These are phyloP conservation scores for Plemyria rubiginata DNA, from an alignment of 2,888 invertebrate genomes.

Conservation along the genomic window DNA sequence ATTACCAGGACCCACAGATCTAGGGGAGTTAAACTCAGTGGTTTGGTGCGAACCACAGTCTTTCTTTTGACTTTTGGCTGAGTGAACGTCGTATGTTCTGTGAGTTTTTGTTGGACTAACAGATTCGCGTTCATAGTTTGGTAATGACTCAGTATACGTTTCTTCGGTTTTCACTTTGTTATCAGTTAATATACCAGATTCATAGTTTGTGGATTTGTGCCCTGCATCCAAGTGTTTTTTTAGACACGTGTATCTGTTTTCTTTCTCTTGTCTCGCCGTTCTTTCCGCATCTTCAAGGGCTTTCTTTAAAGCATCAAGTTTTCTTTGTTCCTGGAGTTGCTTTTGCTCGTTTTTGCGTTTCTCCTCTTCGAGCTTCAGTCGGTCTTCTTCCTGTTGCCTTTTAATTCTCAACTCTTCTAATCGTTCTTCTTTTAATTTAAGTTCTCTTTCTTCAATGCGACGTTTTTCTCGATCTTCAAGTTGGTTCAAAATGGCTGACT, in stretches of 20 bases:
- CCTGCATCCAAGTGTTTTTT: conserved; percentile 56
- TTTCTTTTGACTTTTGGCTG: conserved; percentile 73
- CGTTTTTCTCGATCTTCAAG: conserved; percentile 92
- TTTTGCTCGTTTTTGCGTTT: conserved; percentile 87
- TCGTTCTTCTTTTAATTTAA: conserved; percentile 89
- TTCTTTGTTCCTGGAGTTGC: conserved; percentile 88
- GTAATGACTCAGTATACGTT: conserved; percentile 46
- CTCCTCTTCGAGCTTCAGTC: conserved; percentile 89
- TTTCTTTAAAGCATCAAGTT: conserved; percentile 90
- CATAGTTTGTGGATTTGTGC: conserved; percentile 16
- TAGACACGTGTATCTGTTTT: conserved; percentile 73
- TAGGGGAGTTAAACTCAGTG: conserved; percentile 74
- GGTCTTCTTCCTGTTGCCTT: conserved; percentile 89
- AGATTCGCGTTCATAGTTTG: conserved; percentile 55
- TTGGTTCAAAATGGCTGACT: conserved; percentile 93
- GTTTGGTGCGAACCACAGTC: conserved; percentile 71
- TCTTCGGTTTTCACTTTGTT: conserved; percentile 56
- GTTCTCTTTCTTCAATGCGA: conserved; percentile 91
- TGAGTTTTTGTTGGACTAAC: conserved; percentile 72
- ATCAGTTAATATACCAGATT: conserved; percentile 47
- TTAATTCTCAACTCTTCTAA: conserved; percentile 92
- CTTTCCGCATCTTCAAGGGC: conserved; percentile 92
- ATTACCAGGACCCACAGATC: conserved; percentile 71
- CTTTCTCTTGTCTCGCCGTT: conserved; percentile 88
- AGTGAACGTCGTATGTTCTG: conserved; percentile 73